Percentiles rank a stretch among this genome's conserved stretches.
phyloP scores from a whole-genome alignment of 2,888 invertebrate genomes.

The Escarpia spicata region DNA sequence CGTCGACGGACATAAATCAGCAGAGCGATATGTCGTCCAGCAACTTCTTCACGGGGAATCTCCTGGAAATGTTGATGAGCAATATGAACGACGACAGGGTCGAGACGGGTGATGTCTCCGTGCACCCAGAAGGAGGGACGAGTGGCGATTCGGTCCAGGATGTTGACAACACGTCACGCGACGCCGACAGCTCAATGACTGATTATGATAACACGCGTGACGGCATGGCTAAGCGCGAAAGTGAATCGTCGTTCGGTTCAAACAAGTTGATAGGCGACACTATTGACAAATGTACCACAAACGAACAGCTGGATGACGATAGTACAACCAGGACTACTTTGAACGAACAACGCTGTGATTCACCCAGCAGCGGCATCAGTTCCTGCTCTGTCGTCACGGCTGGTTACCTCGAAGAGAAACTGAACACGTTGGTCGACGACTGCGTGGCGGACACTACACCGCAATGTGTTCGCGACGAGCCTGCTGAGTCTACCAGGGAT shows the following conservation, averaged over 20 bases:
- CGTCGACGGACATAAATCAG: not conserved
- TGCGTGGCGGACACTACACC: not conserved
- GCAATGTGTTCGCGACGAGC: not conserved
- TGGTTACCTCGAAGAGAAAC: constrained; percentile 7
- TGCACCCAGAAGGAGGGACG: not conserved
- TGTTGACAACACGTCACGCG: not conserved
- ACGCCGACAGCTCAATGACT: not conserved
- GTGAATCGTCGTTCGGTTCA: not conserved
- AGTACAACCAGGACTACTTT: not conserved
- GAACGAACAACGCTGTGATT: not conserved
- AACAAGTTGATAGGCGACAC: not conserved
- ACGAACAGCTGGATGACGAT: not conserved
- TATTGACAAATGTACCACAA: not conserved
- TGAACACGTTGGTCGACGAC: not conserved
- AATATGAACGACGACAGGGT: not conserved
- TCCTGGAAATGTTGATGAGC: not conserved
- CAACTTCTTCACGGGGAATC: not conserved
- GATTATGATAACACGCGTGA: not conserved
- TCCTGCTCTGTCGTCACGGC: not conserved
- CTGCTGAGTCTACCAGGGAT: not conserved
- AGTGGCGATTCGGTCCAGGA: not conserved
- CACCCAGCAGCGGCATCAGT: not conserved
- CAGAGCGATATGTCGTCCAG: not conserved
- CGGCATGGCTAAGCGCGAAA: not conserved
- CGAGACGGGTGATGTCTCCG: not conserved